Evolutionary conservation across 2,797 vertebrate species (phyloP).

Genomic region (Apogon hyalosoma): DNA sequence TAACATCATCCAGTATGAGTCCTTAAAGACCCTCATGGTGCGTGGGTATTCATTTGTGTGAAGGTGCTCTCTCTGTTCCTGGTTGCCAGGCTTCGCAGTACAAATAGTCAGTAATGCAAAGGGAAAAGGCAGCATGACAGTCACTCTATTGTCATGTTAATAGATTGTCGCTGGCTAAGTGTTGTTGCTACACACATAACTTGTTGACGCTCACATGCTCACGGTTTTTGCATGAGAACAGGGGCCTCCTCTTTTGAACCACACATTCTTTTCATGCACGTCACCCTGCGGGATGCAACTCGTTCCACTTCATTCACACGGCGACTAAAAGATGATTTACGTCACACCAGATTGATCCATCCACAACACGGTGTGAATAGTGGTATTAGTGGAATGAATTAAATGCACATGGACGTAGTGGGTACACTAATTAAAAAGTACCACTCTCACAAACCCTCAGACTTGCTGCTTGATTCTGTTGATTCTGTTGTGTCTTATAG

Average conservation of each 20-base stretch:
- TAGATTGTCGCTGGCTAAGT: conserved; percentile 21
- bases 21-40: conserved; percentile 4
- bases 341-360: conserved; percentile 3
- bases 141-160: conserved; percentile 76
- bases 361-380: neutral
- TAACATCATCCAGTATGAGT: neutral
- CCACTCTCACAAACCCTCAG: no score
- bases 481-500: no score
- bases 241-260: neutral
- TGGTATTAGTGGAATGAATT: neutral
- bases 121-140: conserved; percentile 41
- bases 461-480: no score
- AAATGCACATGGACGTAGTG: neutral
- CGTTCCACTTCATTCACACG: conserved; percentile 22
- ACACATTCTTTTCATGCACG: neutral
- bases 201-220: conserved; percentile 15
- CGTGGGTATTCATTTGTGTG: conserved; percentile 7
- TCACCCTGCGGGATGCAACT: conserved; percentile 16
- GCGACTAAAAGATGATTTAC: neutral
- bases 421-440: neutral
- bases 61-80: conserved; percentile 33
- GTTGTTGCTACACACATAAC: conserved; percentile 24
- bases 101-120: conserved; percentile 50
- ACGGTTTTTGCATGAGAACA: conserved; percentile 13
- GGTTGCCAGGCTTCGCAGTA: conserved; percentile 77